phyloP scores from a whole-genome alignment of 2,797 vertebrate species.

The Catostomus latipinnis region DNA sequence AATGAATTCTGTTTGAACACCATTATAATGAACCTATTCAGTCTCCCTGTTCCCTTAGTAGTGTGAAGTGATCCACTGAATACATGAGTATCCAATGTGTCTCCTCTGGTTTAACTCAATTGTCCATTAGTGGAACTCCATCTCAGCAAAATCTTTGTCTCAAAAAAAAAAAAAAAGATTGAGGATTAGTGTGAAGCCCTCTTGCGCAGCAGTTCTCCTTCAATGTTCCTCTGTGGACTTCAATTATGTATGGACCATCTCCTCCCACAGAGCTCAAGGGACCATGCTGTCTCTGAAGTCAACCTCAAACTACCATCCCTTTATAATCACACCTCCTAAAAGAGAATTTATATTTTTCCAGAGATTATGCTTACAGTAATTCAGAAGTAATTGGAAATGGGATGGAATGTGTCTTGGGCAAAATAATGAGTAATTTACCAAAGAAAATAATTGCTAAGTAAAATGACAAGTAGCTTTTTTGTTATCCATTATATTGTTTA shows the following conservation, averaged over 20 bases:
- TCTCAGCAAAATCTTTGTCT: slow-evolving; percentile 24
- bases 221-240: slow-evolving; percentile 44
- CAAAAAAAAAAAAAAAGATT: slow-evolving; percentile 22
- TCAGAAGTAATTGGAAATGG: slow-evolving; percentile 50
- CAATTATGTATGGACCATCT: slow-evolving; percentile 56
- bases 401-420: too few species aligned
- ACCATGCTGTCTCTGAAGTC: slow-evolving; percentile 48
- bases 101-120: neutral
- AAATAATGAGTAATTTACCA: too few species aligned
- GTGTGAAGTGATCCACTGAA: neutral
- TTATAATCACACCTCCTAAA: slow-evolving; percentile 54
- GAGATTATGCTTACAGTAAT: slow-evolving; percentile 42
- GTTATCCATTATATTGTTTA: too few species aligned
- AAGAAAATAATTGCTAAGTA: too few species aligned
- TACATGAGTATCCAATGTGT: neutral
- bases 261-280: slow-evolving; percentile 51
- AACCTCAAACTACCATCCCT: slow-evolving; percentile 51
- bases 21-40: neutral
- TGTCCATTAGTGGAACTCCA: slow-evolving; percentile 1
- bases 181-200: slow-evolving; percentile 49
- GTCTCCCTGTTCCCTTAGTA: too few species aligned
- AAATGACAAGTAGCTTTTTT: too few species aligned
- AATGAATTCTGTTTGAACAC: neutral
- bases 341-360: slow-evolving; percentile 36
- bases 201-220: slow-evolving; percentile 38